phyloP scores from a whole-genome alignment of 2,797 vertebrate genomes.

The Eulemur rubriventer region DNA sequence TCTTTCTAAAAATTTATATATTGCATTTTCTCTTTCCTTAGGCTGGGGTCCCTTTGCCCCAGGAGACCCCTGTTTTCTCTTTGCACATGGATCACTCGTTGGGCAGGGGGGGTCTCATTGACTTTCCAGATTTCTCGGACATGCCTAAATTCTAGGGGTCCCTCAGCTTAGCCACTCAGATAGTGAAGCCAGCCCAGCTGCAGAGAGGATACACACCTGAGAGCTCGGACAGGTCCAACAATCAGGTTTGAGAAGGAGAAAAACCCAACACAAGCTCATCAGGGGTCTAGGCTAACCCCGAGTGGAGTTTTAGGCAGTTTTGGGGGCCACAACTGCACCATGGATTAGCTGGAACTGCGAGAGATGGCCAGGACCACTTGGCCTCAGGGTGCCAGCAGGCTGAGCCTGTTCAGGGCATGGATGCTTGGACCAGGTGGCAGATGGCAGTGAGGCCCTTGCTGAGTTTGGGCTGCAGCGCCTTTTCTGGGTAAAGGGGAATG shows the following conservation, averaged over 20 bases:
- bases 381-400: background rate
- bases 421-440: background rate
- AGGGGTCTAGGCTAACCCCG: background rate
- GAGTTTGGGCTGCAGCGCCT: background rate
- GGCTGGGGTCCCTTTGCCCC: background rate
- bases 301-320: background rate
- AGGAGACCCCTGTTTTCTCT: background rate
- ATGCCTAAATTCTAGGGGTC: background rate
- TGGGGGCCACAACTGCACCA: background rate
- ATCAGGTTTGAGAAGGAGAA: background rate
- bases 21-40: background rate
- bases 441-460: background rate
- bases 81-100: background rate
- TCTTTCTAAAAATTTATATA: background rate
- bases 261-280: background rate
- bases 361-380: accelerated
- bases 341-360: background rate
- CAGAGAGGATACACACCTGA: background rate
- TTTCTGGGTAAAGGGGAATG: background rate
- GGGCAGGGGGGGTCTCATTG: background rate
- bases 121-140: background rate
- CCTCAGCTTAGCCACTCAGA: background rate
- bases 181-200: background rate
- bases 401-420: background rate
- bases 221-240: background rate